A percentile compares a stretch with the other conserved stretches of the same genome.
Evolutionary conservation across 2,888 invertebrate genomes (phyloP).

Genomic region (Heteromyza rotundicornis): DNA sequence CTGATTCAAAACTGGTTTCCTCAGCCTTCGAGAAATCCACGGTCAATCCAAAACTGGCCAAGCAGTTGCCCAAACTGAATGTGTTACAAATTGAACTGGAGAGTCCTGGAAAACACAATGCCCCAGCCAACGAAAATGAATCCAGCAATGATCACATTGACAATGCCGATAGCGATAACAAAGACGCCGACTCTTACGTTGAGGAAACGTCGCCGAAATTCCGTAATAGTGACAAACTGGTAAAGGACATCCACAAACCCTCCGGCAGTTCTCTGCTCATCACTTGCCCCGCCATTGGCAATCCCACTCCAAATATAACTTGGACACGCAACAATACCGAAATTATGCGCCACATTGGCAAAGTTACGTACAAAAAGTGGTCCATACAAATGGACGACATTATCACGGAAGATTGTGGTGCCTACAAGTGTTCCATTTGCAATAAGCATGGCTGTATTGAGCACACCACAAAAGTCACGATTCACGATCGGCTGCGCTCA

Average conservation of each 20-base stretch:
- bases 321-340: constrained; percentile 81
- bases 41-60: not conserved
- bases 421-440: constrained; percentile 86
- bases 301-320: constrained; percentile 81
- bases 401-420: constrained; percentile 81
- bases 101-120: not conserved
- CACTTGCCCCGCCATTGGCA: constrained; percentile 71
- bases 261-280: constrained; percentile 75
- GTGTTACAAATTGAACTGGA: not conserved
- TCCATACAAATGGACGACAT: constrained; percentile 79
- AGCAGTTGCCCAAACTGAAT: constrained; percentile 4
- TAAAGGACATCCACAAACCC: constrained; percentile 67
- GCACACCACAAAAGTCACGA: constrained; percentile 72
- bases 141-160: constrained; percentile 19
- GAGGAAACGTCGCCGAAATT: constrained; percentile 34
- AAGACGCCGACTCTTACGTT: constrained; percentile 11
- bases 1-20: not conserved
- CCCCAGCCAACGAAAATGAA: constrained; percentile 4
- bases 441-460: constrained; percentile 81
- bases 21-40: not conserved
- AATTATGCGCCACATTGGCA: constrained; percentile 71
- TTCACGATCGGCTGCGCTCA: constrained; percentile 82
- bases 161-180: constrained; percentile 15
- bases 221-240: constrained; percentile 32
- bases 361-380: constrained; percentile 72